Percentiles rank a stretch among this genome's conserved stretches.
Conservation (phyloP, 2,113 vertebrate genomes). For the Gymnocephalus cernua region DNA sequence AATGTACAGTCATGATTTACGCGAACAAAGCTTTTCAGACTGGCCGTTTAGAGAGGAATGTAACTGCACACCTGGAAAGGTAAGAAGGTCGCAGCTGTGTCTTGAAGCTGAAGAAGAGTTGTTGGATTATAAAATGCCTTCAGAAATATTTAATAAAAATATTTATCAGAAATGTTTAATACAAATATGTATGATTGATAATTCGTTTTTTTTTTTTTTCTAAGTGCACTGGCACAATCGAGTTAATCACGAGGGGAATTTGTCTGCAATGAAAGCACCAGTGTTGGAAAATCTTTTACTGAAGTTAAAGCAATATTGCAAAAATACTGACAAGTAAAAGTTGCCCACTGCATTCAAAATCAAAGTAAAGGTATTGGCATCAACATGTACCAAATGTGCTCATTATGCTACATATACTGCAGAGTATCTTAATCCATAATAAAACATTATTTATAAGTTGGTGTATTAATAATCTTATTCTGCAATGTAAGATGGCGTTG, state of each 20-base stretch:
- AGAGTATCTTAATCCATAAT: not conserved
- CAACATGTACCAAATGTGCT: not conserved
- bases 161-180: not conserved
- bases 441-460: not conserved
- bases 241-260: not conserved
- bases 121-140: not conserved
- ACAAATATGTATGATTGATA: not conserved
- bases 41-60: conserved; percentile 89
- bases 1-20: conserved; percentile 85
- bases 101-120: not conserved
- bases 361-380: not conserved
- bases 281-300: not conserved
- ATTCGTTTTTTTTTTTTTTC: not conserved
- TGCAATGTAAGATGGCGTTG: not conserved
- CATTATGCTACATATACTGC: not conserved
- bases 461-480: not conserved
- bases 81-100: conserved; percentile 39
- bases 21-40: conserved; percentile 82
- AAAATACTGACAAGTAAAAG: not conserved
- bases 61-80: conserved; percentile 86
- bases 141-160: not conserved
- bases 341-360: not conserved
- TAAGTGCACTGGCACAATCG: not conserved
- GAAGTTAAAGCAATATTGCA: not conserved
- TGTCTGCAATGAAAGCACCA: not conserved